Conservation (phyloP, 2,797 vertebrate species). For the Gambelia wislizenii region DNA sequence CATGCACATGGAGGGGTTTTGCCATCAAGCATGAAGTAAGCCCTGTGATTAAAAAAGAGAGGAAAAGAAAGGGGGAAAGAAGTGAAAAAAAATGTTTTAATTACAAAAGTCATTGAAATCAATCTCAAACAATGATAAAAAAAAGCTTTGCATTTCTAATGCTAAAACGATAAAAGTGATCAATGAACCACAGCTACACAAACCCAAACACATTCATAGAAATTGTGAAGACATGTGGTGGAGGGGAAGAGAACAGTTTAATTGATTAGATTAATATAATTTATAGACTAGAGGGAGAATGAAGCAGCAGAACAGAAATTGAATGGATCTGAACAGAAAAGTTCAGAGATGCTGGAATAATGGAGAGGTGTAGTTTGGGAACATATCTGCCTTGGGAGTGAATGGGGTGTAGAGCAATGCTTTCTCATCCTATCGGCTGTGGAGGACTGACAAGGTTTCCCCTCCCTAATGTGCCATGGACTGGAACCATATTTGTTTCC, state of each 20-base stretch:
- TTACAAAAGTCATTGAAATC: slow-evolving; percentile 54
- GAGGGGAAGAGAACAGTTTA: slow-evolving; percentile 22
- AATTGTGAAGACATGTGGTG: slow-evolving; percentile 28
- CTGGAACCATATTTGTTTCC: no score
- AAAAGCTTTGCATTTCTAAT: slow-evolving; percentile 42
- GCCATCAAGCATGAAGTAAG: slow-evolving; percentile 42
- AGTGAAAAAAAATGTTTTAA: slow-evolving; percentile 44
- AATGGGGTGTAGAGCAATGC: no score
- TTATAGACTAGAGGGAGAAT: slow-evolving; percentile 18
- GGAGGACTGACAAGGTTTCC: no score
- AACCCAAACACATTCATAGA: slow-evolving; percentile 34
- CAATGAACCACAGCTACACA: slow-evolving; percentile 34
- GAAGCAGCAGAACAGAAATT: neutral
- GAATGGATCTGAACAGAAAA: neutral
- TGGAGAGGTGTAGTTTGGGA: neutral
- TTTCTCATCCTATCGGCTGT: no score
- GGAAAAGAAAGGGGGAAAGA: neutral
- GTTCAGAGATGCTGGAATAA: neutral
- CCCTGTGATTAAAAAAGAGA: slow-evolving; percentile 46
- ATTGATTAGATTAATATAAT: slow-evolving; percentile 45
- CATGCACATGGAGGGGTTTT: slow-evolving; percentile 24
- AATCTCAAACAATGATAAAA: slow-evolving; percentile 28
- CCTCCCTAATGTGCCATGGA: no score
- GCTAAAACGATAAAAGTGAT: slow-evolving; percentile 45
- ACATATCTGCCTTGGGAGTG: neutral